phyloP scores from a whole-genome alignment of 2,888 invertebrate species.

The Eilema sororculum region DNA sequence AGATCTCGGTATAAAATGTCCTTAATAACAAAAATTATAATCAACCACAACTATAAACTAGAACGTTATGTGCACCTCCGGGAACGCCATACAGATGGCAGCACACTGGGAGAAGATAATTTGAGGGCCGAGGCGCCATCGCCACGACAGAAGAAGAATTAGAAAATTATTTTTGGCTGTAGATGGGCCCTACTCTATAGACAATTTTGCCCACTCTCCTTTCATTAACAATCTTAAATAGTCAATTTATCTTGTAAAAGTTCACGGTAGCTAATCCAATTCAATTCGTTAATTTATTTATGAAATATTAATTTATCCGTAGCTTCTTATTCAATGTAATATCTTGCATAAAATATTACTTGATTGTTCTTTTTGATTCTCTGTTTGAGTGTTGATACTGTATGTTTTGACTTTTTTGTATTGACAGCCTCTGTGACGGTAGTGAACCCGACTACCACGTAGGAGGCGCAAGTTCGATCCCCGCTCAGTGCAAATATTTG shows the following conservation, averaged over 20 bases:
- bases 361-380: background rate
- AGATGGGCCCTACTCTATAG: background rate
- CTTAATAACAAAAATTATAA: too few species aligned
- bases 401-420: background rate
- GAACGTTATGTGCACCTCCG: too few species aligned
- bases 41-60: too few species aligned
- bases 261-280: slow-evolving; percentile 8
- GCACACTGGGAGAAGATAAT: too few species aligned
- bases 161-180: background rate
- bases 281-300: background rate
- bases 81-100: too few species aligned
- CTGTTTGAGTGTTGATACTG: background rate
- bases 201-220: slow-evolving; percentile 4
- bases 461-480: too few species aligned
- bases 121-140: too few species aligned
- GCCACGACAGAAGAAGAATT: too few species aligned
- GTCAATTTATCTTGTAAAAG: background rate
- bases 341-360: background rate
- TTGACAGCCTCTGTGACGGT: too few species aligned
- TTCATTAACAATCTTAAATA: slow-evolving; percentile 4
- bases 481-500: too few species aligned
- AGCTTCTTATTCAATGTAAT: background rate
- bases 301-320: slow-evolving; percentile 12
- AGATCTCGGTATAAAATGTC: background rate
- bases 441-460: too few species aligned